Percentiles rank a stretch among this genome's conserved stretches.
Conservation (phyloP, 2,888 invertebrate species). For the Leucozona laternaria region DNA sequence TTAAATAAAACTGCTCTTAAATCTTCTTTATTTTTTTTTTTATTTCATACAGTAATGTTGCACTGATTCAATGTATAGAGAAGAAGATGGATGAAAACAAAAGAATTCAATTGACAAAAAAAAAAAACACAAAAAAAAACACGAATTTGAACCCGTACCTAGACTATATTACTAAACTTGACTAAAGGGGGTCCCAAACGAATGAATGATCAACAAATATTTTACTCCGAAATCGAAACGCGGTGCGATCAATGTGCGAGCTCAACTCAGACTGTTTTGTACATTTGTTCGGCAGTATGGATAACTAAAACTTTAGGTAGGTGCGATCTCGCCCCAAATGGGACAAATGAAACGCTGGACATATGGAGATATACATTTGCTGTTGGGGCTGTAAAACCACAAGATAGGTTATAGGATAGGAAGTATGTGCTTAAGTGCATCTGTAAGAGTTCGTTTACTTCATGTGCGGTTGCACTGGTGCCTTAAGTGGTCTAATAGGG, state of each 20-base stretch:
- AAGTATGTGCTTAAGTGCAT: conserved; percentile 14
- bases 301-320: conserved; percentile 33
- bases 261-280: conserved; percentile 59
- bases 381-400: conserved; percentile 23
- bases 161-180: conserved; percentile 3
- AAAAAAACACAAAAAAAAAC: conserved; percentile 12
- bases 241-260: conserved; percentile 49
- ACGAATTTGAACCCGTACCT: conserved; percentile 43
- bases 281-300: conserved; percentile 36
- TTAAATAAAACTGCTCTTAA: conserved; percentile 11
- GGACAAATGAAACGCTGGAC: conserved; percentile 23
- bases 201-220: not conserved
- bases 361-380: conserved; percentile 23
- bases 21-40: conserved; percentile 7
- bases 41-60: conserved; percentile 11
- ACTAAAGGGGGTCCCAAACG: conserved; percentile 38
- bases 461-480: conserved; percentile 12
- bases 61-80: conserved; percentile 33
- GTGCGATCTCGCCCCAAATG: conserved; percentile 40
- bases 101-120: conserved; percentile 49
- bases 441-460: conserved; percentile 44
- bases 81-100: conserved; percentile 13
- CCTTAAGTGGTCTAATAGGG: not conserved
- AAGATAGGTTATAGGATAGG: conserved; percentile 13
- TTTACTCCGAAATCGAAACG: conserved; percentile 26